phyloP scores from a whole-genome alignment of 2,797 vertebrate species.

The Jordanella pulchra region DNA sequence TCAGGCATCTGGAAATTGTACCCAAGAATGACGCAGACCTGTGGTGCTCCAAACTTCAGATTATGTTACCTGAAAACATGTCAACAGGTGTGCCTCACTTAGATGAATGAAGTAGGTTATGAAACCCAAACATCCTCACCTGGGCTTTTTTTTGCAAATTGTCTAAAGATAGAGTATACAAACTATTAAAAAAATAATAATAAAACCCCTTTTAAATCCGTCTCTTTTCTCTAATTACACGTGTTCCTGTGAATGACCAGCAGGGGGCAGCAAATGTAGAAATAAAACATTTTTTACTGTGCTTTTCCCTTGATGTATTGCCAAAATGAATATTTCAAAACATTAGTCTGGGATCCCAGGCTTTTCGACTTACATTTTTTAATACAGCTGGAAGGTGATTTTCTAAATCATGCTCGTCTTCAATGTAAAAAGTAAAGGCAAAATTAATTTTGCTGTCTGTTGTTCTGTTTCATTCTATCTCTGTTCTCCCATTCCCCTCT shows the following conservation, averaged over 20 bases:
- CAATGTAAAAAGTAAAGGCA: background rate
- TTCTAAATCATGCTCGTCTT: background rate
- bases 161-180: no score
- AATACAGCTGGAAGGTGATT: background rate
- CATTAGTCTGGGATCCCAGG: background rate
- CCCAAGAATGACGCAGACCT: no score
- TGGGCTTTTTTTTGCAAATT: no score
- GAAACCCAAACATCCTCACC: no score
- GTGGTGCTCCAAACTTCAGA: no score
- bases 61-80: no score
- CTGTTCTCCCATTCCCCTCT: no score
- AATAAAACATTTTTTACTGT: background rate
- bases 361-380: background rate
- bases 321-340: background rate
- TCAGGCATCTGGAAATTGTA: background rate
- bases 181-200: no score
- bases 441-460: background rate
- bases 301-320: background rate
- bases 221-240: background rate
- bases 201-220: no score
- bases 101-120: no score
- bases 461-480: background rate
- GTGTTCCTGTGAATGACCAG: background rate
- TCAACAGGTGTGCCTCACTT: no score
- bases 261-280: background rate